Evolutionary conservation across 2,797 vertebrate genomes (phyloP).

Genomic region (Poecilia wingei): DNA sequence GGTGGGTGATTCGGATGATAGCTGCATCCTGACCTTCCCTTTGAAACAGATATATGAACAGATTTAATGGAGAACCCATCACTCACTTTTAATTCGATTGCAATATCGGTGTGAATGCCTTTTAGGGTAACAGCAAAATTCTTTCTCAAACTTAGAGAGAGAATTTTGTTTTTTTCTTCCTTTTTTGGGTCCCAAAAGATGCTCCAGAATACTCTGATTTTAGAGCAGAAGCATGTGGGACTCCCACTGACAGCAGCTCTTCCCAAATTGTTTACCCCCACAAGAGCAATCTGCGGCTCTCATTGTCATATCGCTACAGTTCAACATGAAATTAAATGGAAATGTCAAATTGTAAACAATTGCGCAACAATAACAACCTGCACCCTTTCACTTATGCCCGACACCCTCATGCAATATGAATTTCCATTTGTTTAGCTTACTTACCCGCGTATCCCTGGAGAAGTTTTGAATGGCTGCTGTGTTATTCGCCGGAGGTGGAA

Average conservation of each 20-base stretch:
- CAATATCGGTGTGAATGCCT: constrained; percentile 20
- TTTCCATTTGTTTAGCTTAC: constrained; percentile 74
- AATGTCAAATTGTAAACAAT: constrained; percentile 74
- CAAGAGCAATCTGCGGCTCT: constrained; percentile 57
- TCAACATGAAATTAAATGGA: constrained; percentile 71
- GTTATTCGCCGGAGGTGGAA: constrained; percentile 69
- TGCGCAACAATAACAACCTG: constrained; percentile 32
- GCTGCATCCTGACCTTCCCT: constrained; percentile 23
- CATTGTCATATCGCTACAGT: constrained; percentile 64
- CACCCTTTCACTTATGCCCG: constrained; percentile 26
- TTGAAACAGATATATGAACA: constrained; percentile 43
- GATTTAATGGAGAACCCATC: constrained; percentile 17
- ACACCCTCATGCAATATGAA: constrained; percentile 72
- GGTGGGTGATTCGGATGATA: constrained; percentile 3
- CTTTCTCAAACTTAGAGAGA: constrained; percentile 3
- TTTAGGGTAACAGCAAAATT: neutral
- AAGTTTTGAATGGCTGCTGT: constrained; percentile 62
- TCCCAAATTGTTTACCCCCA: constrained; percentile 59
- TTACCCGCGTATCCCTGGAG: constrained; percentile 59
- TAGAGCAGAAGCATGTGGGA: constrained; percentile 29
- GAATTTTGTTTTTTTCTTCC: constrained; percentile 6
- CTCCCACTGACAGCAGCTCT: constrained; percentile 17
- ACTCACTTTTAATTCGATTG: constrained; percentile 13
- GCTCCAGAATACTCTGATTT: constrained; percentile 16
- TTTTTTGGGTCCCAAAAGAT: constrained; percentile 30